Evolutionary conservation across 2,113 vertebrate genomes (phyloP), one percentile per base, ranked within the genome.

Genomic region (Fulica atra): DNA sequence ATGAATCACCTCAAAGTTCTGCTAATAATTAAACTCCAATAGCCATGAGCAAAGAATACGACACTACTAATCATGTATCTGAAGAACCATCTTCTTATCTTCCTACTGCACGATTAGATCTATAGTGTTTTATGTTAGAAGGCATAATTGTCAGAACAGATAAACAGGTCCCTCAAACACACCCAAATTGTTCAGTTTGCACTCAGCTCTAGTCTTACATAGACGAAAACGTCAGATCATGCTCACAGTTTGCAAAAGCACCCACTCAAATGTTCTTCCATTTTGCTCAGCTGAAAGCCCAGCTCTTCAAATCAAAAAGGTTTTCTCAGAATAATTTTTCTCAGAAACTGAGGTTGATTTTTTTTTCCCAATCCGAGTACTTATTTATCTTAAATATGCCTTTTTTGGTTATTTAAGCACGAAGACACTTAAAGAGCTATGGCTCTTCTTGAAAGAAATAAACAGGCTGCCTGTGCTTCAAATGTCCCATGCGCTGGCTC

Each of bases 401-500:
- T 40, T 64, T 68, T 92, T 64, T 59, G 13, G 42, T 46, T 73
- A 88, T 74, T 95, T 64, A 88, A 88, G 33, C 14, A 86, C 12
- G 56, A 74, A 83, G 36, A 42, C 64, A 60, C 71, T 90, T 25
- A 81, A 89, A 93, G 51, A 95, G 74, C 56, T 82, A 59, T 16
- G 24, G 40, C 28, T 82, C 40, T 85, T 92, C 86, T 86, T 60
- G 26, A 72, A 42, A 89, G 68, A 95, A 87, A 61, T 87, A 91
- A 93, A 95, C 54, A 93, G 71, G n/a, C 40, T 83, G 92, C 76
- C 86, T 74, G 28, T 86, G 80, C 76, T 84, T 79, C 89, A 76
- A 29, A 92, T 33, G 70, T 77, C 91, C 54, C 44, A 59, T 40
- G 53, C 9, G 3, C 60, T 89, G 53, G 33, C 71, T 76, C 57